Evolutionary conservation across 2,113 vertebrate species (phyloP).

Genomic region (Oncorhynchus kisutch): DNA sequence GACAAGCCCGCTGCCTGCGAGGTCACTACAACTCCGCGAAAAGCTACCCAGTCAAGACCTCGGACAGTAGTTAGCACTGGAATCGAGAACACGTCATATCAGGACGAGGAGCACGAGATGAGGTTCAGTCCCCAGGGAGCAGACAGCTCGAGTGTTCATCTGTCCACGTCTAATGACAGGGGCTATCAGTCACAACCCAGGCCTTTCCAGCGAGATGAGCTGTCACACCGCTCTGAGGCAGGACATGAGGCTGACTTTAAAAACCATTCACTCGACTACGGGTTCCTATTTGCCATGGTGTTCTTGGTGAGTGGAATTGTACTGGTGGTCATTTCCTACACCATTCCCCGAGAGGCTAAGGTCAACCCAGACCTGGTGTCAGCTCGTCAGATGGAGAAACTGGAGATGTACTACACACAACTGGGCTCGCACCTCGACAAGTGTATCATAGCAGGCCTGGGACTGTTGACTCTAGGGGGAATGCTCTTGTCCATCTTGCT

Average conservation of each 20-base stretch:
- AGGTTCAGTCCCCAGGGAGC: constrained; percentile 41
- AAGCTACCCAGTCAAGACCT: constrained; percentile 5
- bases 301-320: constrained; percentile 86
- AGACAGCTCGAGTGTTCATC: neutral
- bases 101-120: constrained; percentile 72
- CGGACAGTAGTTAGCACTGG: constrained; percentile 51
- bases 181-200: constrained; percentile 11
- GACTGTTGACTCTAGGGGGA: constrained; percentile 87
- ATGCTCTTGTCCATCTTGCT: constrained; percentile 85
- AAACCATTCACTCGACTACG: constrained; percentile 78
- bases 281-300: constrained; percentile 82
- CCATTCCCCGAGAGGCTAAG: constrained; percentile 82
- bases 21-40: constrained; percentile 20
- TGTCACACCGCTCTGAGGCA: constrained; percentile 68
- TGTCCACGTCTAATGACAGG: neutral
- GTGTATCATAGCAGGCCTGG: constrained; percentile 90
- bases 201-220: constrained; percentile 5
- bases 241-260: constrained; percentile 57
- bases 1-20: constrained; percentile 41
- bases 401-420: constrained; percentile 86
- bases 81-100: constrained; percentile 82
- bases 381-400: constrained; percentile 88
- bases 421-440: constrained; percentile 87
- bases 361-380: constrained; percentile 84
- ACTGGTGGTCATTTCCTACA: constrained; percentile 86